phyloP scores from a whole-genome alignment of 2,113 vertebrate species.

The Gadus chalcogrammus region DNA sequence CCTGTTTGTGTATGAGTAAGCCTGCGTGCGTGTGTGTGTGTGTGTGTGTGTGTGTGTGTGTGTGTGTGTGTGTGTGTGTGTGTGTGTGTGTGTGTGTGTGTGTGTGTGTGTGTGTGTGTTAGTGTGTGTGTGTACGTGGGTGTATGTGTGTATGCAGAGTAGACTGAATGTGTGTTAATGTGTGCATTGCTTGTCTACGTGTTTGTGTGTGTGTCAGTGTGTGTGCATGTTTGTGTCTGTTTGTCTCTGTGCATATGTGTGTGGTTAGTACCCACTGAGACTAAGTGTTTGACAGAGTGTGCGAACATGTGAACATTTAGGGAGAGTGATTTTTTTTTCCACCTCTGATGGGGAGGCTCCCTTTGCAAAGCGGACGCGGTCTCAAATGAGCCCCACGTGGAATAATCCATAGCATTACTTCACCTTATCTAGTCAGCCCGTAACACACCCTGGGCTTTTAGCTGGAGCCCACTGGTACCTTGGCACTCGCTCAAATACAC shows the following conservation, averaged over 20 bases:
- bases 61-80: no score
- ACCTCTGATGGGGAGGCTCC: constrained; percentile 15
- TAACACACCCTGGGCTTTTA: constrained; percentile 27
- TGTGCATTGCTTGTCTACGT: background rate
- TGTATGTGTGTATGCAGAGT: no score
- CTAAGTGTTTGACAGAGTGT: constrained; percentile 1
- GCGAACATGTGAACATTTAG: background rate
- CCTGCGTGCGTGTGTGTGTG: no score
- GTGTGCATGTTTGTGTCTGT: background rate
- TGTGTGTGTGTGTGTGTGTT: no score
- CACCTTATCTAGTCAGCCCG: constrained; percentile 30
- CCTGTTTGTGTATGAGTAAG: no score
- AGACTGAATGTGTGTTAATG: no score
- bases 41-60: no score
- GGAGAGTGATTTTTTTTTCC: background rate
- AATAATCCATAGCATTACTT: constrained; percentile 32
- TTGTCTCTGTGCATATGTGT: background rate
- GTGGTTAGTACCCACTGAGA: constrained; percentile 6
- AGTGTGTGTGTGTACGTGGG: no score
- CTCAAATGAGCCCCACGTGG: background rate
- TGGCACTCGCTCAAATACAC: constrained; percentile 46
- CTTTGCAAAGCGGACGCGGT: constrained; percentile 29
- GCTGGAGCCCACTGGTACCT: constrained; percentile 36
- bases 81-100: no score
- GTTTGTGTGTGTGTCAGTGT: background rate